Base-by-base conservation (phyloP, 1,140 invertebrate species). In the Subanguina moxae region DNA sequence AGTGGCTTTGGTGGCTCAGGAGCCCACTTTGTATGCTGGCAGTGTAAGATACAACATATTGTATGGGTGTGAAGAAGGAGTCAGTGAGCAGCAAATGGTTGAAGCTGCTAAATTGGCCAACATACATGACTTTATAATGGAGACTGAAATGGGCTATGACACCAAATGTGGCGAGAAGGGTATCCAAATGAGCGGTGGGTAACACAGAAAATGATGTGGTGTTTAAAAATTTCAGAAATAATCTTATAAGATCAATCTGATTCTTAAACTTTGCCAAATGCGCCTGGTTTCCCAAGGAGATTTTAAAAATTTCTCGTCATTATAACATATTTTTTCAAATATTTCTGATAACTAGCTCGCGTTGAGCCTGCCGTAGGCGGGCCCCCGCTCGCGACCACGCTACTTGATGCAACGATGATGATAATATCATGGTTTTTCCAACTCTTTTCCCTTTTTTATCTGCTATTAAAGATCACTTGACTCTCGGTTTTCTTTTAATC, bases 101-200 rank as follows among this genome's bases (percentile, higher is more conserved):
- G 69, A 76, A 62, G 82, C 76, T 8, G 83, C 83, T 1, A 74
- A 78, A 63, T 57, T 80, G 62, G 84, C 83, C 38, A 84, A 84
- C 72, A 80, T 78, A 13, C 83, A 84, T 70, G 64, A 80, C n/a
- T 84, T 84, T 67, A 81, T 84, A 13, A 73, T 72, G 30, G 78
- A 80, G 32, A 76, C 80, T 61, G 70, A 77, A 27, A 68, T 83
- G 23, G 71, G 76, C 32, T 84, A 84, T 70, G 77, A 84, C 17
- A 83, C 84, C 13, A 68, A 80, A 45, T 74, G 74, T 63, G 84
- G 84, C 25, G 84, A 84, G 64, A 83, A 83, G 58, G 83, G 68
- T 25, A 59, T 30, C 57, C 68, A 70, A 73, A 70, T 76, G 32
- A 74, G 65, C 19, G 59, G 68, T 73, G 9, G 25, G n/a, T n/a